phyloP scores from a whole-genome alignment of 2,888 invertebrate species.

The Plusia festucae region DNA sequence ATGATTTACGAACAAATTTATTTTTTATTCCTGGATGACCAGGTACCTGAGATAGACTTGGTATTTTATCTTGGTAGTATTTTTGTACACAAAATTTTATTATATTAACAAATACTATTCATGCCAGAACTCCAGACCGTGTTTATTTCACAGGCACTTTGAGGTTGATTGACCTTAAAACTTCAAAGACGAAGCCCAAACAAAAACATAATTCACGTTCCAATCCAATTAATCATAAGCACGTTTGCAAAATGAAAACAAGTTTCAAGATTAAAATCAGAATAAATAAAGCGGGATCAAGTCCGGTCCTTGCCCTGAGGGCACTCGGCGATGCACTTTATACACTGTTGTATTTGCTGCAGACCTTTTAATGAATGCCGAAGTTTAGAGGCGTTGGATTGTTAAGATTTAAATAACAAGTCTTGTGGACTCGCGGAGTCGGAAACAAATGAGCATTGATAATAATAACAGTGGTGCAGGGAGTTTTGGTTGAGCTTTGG shows the following conservation, averaged over 20 bases:
- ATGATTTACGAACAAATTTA: too few species aligned
- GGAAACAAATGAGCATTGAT: conserved; percentile 34
- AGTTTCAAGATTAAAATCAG: conserved; percentile 46
- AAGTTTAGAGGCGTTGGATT: conserved; percentile 44
- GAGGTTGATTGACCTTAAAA: neutral
- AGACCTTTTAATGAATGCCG: conserved; percentile 45
- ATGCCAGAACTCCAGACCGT: neutral
- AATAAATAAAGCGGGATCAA: conserved; percentile 26
- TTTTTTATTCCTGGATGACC: too few species aligned
- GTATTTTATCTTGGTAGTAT: too few species aligned
- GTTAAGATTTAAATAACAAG: conserved; percentile 56
- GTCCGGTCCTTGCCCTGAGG: conserved; percentile 59
- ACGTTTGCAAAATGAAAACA: conserved; percentile 45
- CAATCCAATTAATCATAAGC: conserved; percentile 41
- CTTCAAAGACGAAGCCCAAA: neutral
- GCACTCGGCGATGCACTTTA: conserved; percentile 55
- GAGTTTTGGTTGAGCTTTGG: neutral
- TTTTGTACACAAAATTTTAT: neutral
- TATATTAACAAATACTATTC: too few species aligned
- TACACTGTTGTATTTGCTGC: conserved; percentile 56
- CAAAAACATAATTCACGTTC: conserved; percentile 33
- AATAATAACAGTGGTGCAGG: neutral
- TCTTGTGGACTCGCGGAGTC: conserved; percentile 42
- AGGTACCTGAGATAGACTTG: too few species aligned
- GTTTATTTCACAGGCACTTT: neutral